Evolutionary conservation across 2,888 invertebrate genomes (phyloP), one percentile per base, ranked within the genome.

Genomic region (Nasonia oneida): DNA sequence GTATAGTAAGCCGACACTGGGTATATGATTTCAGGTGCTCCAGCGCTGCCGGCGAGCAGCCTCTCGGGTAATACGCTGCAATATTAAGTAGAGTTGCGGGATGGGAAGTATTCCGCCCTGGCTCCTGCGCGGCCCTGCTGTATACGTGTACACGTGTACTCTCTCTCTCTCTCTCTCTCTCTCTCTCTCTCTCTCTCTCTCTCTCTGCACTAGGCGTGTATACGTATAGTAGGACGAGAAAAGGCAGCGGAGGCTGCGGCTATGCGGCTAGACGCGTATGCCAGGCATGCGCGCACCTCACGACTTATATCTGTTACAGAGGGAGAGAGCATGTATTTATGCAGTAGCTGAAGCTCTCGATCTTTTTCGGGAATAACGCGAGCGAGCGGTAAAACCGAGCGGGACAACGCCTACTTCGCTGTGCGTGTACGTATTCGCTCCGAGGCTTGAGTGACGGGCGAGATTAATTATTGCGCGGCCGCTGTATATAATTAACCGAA

Each of bases 301-400:
- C 89, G 89, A 90, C 91, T 91, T 91, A 90, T 91, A 89, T 90
- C 90, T 87, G 88, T 89, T 90, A 90, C 89, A 89, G 89, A 61
- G 87, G 85, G 85, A 5, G 15, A 50, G 53, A n/a, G 57, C 8
- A 23, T n/a, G 6, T 8, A n/a, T n/a, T 8, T n/a, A 61, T 33
- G 33, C 4, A 33, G 29, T 23, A 5, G 33, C 67, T 2, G 33
- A 10, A 29, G 64, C 14, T 29, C 67, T 67, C 67, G 67, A 67
- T 67, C 33, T 67, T 67, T 67, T 67, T 67, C 67, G 67, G 14
- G 8, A 67, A 47, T 47, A 47, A 67, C 67, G 67, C 10, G 64
- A 2, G 29, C 29, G n/a, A 2, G 29, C 29, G n/a, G 15, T 57
- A n/a, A 57, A 57, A n/a, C 18, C 15, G n/a, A 57, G 57, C n/a